Evolutionary conservation across 2,888 invertebrate species (phyloP).

Genomic region (Cotesia congregata): DNA sequence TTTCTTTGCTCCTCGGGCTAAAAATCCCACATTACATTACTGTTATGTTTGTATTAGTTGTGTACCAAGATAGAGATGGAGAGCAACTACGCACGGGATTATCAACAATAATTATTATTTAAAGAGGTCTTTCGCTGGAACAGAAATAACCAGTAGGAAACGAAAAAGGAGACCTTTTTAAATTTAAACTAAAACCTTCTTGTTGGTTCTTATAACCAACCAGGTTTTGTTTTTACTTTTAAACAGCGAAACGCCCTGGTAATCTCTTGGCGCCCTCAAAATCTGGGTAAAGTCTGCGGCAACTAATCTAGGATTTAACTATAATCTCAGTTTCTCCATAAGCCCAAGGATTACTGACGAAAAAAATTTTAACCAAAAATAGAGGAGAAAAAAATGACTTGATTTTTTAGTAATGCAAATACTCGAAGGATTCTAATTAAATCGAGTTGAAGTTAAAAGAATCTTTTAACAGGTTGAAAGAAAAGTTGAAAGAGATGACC

Average conservation of each 20-base stretch:
- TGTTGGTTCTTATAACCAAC: neutral
- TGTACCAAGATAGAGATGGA: neutral
- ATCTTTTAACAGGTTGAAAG: neutral
- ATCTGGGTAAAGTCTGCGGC: conserved; percentile 43
- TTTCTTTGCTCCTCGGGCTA: neutral
- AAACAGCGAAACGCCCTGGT: conserved; percentile 40
- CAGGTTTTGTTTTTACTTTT: conserved; percentile 32
- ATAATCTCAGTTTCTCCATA: conserved; percentile 44
- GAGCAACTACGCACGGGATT: conserved; percentile 2
- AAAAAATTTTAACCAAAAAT: neutral
- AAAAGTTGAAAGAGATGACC: too few relatives aligned
- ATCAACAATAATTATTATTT: conserved; percentile 26
- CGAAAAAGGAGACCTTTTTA: too few relatives aligned
- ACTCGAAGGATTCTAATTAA: neutral
- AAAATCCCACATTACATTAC: neutral
- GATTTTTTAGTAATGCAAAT: neutral
- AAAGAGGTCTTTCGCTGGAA: conserved; percentile 4
- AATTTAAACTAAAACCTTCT: neutral
- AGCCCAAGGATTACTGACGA: conserved; percentile 36
- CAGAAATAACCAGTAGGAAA: too few relatives aligned
- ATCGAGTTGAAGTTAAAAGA: neutral
- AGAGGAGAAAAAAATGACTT: neutral
- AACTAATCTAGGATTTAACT: conserved; percentile 44
- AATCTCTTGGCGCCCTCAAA: conserved; percentile 43
- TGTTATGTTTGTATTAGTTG: neutral